phyloP scores from a whole-genome alignment of 2,888 invertebrate genomes.

The Athetis lepigone region DNA sequence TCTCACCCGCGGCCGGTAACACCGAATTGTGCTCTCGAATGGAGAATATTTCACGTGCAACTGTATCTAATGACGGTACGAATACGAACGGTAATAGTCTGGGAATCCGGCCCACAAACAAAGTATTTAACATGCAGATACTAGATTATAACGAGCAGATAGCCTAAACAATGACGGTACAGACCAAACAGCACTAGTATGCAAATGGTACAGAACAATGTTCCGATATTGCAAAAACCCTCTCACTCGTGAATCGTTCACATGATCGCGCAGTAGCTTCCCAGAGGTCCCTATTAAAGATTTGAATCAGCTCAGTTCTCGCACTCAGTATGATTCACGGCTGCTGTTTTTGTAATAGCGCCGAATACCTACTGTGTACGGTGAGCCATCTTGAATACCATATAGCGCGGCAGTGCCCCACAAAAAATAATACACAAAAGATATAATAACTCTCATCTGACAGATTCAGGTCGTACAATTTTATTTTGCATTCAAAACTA shows the following conservation, averaged over 20 bases:
- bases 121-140: constrained; percentile 80
- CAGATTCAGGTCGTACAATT: constrained; percentile 30
- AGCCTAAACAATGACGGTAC: constrained; percentile 86
- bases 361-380: constrained; percentile 71
- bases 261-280: constrained; percentile 76
- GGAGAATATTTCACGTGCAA: constrained; percentile 85
- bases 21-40: constrained; percentile 87
- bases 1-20: constrained; percentile 66
- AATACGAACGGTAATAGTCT: constrained; percentile 82
- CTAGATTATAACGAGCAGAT: constrained; percentile 83
- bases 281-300: constrained; percentile 76
- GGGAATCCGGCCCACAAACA: constrained; percentile 83
- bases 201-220: constrained; percentile 77
- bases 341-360: constrained; percentile 78
- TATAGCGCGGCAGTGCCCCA: constrained; percentile 47
- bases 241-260: constrained; percentile 70
- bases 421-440: constrained; percentile 56
- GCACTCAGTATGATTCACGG: constrained; percentile 81
- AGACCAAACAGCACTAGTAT: constrained; percentile 71
- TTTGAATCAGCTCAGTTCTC: constrained; percentile 67
- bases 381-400: constrained; percentile 72
- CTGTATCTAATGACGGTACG: constrained; percentile 85
- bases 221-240: constrained; percentile 76
- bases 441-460: constrained; percentile 40
- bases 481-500: constrained; percentile 26